Percentiles rank a stretch among this genome's conserved stretches.
Conservation (phyloP, 2,113 vertebrate species). For the Chaetura pelagica region DNA sequence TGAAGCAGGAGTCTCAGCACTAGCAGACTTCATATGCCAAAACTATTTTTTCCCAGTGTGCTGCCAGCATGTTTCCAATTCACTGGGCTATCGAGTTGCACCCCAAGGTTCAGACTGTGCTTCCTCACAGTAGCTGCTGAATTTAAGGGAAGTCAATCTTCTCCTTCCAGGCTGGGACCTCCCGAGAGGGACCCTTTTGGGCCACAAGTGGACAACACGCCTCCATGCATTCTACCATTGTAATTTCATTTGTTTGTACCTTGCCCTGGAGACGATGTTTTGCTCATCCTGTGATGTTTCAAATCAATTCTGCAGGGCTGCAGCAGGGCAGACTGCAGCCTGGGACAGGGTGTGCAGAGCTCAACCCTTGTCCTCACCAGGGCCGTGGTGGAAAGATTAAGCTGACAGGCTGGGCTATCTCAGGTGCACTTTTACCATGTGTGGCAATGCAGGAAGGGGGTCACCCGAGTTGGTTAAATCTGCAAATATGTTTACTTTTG, state of each 20-base stretch:
- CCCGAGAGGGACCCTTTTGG: background rate
- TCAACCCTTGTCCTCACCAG: background rate
- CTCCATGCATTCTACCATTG: background rate
- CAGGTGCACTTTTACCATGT: background rate
- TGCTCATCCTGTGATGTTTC: background rate
- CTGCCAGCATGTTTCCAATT: background rate
- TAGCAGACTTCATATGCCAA: background rate
- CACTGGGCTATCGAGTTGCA: fast-evolving
- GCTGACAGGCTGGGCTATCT: background rate
- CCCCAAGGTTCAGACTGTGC: background rate
- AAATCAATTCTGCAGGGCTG: background rate
- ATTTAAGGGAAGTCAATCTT: background rate
- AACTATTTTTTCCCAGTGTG: background rate
- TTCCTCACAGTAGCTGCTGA: background rate
- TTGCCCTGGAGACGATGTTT: background rate
- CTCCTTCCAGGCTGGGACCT: background rate
- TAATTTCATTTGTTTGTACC: background rate
- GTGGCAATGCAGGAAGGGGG: background rate
- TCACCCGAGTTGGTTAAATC: background rate
- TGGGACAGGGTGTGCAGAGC: background rate
- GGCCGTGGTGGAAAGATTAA: background rate
- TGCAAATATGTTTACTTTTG: background rate
- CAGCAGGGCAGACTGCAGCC: background rate
- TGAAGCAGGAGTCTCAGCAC: background rate
- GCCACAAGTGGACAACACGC: background rate